Evolutionary conservation across 1,140 invertebrate species (phyloP).

Genomic region (Hylaeus anthracinus): DNA sequence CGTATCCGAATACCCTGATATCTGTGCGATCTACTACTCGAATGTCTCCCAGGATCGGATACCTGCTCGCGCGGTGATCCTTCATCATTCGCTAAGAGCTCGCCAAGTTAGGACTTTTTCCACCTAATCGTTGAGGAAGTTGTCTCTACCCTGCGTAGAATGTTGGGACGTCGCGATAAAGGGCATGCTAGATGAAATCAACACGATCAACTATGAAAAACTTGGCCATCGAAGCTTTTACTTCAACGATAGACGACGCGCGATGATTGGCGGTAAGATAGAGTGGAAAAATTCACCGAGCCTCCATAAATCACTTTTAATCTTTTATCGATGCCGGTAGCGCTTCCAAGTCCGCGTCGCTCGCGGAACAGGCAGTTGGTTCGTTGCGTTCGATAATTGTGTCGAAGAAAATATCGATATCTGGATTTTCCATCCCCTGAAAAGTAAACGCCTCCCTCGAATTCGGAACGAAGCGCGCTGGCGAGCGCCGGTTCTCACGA

Average conservation of each 20-base stretch:
- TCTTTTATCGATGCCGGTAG: conserved; percentile 5
- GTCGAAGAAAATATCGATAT: background rate
- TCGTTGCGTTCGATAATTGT: background rate
- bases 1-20: no score
- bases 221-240: no score
- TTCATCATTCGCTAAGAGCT: no score
- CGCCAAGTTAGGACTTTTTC: no score
- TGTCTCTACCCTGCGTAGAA: no score
- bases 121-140: no score
- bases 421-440: no score
- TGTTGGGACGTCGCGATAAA: no score
- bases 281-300: background rate
- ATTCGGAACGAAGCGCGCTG: background rate
- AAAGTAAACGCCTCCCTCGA: background rate
- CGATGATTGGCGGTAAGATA: conserved; percentile 6
- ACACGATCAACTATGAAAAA: background rate
- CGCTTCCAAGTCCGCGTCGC: no score
- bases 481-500: conserved; percentile 50
- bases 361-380: background rate
- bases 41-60: no score
- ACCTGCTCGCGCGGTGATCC: no score
- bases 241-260: background rate
- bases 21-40: no score
- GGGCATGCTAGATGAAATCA: background rate
- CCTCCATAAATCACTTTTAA: conserved; percentile 34